Evolutionary conservation across 2,888 invertebrate species (phyloP).

Genomic region (Sinotaia quadrata): DNA sequence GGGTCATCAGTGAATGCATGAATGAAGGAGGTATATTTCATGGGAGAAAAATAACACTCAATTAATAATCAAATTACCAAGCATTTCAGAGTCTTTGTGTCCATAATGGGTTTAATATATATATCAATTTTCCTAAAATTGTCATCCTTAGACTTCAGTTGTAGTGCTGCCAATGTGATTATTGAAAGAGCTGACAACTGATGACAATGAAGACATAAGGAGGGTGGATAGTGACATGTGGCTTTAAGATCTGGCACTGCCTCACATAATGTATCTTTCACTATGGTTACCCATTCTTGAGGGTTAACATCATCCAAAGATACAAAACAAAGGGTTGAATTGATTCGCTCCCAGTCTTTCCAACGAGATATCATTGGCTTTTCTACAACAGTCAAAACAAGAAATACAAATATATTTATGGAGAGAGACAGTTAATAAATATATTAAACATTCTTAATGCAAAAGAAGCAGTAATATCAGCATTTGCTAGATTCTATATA

Average conservation of each 20-base stretch:
- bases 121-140: not conserved
- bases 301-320: not conserved
- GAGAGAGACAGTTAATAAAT: no score
- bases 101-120: constrained; percentile 5
- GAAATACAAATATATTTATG: not conserved
- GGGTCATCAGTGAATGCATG: no score
- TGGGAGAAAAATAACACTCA: no score
- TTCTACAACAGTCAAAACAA: not conserved
- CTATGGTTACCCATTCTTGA: not conserved
- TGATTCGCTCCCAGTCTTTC: not conserved
- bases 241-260: not conserved
- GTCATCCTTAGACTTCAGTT: not conserved
- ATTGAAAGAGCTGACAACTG: constrained; percentile 13
- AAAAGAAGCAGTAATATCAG: no score
- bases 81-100: not conserved
- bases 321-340: not conserved
- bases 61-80: no score
- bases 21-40: no score
- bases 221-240: not conserved
- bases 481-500: no score
- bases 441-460: no score
- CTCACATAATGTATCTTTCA: constrained; percentile 3
- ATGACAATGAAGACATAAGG: constrained; percentile 14
- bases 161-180: not conserved
- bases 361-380: constrained; percentile 3